Evolutionary conservation across 2,113 vertebrate species (phyloP).

Genomic region (Larimichthys crocea): DNA sequence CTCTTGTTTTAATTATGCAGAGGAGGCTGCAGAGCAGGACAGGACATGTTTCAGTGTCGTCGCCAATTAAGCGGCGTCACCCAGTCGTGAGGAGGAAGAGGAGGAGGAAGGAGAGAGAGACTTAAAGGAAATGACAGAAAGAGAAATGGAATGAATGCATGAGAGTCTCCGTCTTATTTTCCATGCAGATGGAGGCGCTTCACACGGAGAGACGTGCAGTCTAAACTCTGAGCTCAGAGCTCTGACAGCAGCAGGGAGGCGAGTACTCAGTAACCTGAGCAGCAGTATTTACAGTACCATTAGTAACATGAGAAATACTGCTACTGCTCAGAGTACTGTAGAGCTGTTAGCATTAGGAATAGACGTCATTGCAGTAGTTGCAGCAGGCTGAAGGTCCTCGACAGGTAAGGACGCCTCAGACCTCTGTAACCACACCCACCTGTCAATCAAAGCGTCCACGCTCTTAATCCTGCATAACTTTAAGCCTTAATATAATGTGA

Average conservation of each 20-base stretch:
- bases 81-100: constrained; percentile 50
- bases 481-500: too few species aligned
- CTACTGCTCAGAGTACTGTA: too few species aligned
- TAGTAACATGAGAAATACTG: too few species aligned
- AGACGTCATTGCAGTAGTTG: neutral
- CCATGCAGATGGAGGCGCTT: constrained; percentile 45
- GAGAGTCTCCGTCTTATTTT: constrained; percentile 43
- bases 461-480: too few species aligned
- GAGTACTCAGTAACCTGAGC: too few species aligned
- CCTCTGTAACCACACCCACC: too few species aligned
- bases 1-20: constrained; percentile 76
- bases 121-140: constrained; percentile 48
- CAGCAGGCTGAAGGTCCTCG: too few species aligned
- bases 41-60: constrained; percentile 76
- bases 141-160: constrained; percentile 28
- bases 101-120: constrained; percentile 30
- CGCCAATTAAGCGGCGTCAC: constrained; percentile 76
- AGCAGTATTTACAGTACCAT: too few species aligned
- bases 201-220: constrained; percentile 2
- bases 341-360: neutral
- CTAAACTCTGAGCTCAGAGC: constrained; percentile 6
- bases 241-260: neutral
- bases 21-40: constrained; percentile 73
- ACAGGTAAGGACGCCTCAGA: too few species aligned
- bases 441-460: too few species aligned